Evolutionary conservation across 2,888 invertebrate genomes (phyloP).

Genomic region (Sphecodes monilicornis): DNA sequence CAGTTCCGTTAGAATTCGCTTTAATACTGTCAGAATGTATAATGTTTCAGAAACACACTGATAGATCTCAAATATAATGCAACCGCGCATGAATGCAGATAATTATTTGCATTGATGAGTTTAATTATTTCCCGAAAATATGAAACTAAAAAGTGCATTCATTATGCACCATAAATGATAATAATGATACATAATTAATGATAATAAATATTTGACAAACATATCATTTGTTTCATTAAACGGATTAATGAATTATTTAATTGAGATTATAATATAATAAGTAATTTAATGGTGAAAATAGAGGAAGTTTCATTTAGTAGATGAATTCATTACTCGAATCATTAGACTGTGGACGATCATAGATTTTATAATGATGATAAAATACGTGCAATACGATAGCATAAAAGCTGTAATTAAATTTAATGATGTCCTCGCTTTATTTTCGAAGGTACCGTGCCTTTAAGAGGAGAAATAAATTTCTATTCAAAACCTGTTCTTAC

Average conservation of each 20-base stretch:
- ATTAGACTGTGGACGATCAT: not conserved
- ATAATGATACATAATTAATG: not conserved
- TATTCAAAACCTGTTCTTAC: not conserved
- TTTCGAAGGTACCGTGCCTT: not conserved
- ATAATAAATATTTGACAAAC: not conserved
- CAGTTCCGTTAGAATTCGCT: not conserved
- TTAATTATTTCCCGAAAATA: not conserved
- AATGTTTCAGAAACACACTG: not conserved
- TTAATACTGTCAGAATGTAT: not conserved
- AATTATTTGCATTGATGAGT: not conserved
- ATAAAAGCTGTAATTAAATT: constrained; percentile 4
- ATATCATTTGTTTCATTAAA: not conserved
- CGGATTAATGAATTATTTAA: not conserved
- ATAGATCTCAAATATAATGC: not conserved
- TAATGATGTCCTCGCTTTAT: not conserved
- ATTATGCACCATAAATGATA: not conserved
- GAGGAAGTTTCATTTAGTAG: not conserved
- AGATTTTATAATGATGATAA: not conserved
- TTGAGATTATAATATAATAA: not conserved
- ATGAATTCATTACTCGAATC: not conserved
- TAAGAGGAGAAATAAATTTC: not conserved
- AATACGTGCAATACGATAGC: not conserved
- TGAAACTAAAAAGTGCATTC: not conserved
- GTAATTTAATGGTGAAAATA: not conserved
- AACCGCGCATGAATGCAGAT: not conserved